These are phyloP conservation scores for Patiria pectinifera DNA, from an alignment of 53 echinoderm and acorn worm genomes.

Conservation along the genomic window DNA sequence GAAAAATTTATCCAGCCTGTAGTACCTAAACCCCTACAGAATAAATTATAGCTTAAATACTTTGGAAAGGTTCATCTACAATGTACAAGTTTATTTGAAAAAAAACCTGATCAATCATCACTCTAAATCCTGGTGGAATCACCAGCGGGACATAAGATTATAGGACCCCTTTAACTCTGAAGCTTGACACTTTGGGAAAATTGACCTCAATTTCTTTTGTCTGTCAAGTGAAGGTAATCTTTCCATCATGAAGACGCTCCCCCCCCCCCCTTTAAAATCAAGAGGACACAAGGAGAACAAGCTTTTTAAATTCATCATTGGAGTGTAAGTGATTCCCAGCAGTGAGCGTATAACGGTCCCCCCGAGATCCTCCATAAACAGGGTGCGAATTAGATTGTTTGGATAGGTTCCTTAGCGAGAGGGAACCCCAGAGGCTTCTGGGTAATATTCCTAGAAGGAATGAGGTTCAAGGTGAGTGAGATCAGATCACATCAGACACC, in stretches of 20 bases:
- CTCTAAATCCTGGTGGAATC: too few relatives aligned
- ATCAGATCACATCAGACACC: not conserved
- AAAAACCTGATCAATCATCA: too few relatives aligned
- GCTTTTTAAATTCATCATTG: not conserved
- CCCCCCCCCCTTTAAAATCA: not conserved
- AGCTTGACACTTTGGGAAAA: not conserved
- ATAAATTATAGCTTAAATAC: too few relatives aligned
- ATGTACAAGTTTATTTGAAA: too few relatives aligned
- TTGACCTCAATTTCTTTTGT: not conserved
- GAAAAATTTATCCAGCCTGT: too few relatives aligned
- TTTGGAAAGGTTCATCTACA: too few relatives aligned
- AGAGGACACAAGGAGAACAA: not conserved
- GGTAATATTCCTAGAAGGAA: not conserved
- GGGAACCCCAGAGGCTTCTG: constrained; percentile 9
- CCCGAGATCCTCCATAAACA: not conserved
- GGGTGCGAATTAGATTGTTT: constrained; percentile 42
- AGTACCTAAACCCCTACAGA: too few relatives aligned
- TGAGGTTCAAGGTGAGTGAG: constrained; percentile 5
- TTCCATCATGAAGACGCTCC: not conserved
- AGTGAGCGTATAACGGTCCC: not conserved
- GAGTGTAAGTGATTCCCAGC: not conserved
- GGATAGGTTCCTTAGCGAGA: constrained; percentile 21
- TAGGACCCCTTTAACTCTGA: not conserved
- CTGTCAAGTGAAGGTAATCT: not conserved
- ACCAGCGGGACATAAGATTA: not conserved